Conservation (phyloP, 2,797 vertebrate genomes). For the Acanthurus lineatus region DNA sequence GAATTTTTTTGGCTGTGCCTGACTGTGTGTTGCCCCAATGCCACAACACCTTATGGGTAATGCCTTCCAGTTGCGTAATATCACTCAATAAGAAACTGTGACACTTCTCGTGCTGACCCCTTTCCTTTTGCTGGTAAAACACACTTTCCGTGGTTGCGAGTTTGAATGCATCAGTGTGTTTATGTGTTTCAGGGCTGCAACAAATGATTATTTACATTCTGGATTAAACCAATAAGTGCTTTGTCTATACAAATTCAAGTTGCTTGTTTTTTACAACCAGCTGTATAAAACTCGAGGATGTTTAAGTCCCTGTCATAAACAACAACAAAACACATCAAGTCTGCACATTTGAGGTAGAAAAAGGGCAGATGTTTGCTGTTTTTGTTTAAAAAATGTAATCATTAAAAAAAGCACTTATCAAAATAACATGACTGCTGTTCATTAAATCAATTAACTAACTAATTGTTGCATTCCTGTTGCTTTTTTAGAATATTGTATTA, state of each 20-base stretch:
- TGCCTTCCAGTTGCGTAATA: constrained; percentile 46
- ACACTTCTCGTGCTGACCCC: background rate
- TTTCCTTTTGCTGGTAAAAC: constrained; percentile 14
- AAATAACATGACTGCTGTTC: background rate
- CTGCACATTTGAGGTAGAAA: background rate
- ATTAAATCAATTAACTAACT: background rate
- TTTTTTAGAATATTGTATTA: background rate
- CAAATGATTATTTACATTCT: background rate
- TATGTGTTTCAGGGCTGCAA: background rate
- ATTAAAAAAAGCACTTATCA: too few relatives aligned
- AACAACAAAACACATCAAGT: background rate
- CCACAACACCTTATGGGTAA: constrained; percentile 31
- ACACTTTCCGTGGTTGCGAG: background rate
- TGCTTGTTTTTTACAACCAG: background rate
- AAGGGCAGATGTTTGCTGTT: background rate
- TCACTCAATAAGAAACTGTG: constrained; percentile 34
- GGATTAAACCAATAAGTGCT: too few relatives aligned
- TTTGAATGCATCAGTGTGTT: background rate
- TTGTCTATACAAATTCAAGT: background rate
- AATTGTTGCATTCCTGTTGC: background rate
- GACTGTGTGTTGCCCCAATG: constrained; percentile 34
- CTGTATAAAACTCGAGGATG: background rate
- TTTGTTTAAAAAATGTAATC: background rate
- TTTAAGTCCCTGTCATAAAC: background rate
- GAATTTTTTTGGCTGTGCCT: constrained; percentile 42